A percentile compares a stretch with the other conserved stretches of the same genome.
These are phyloP conservation scores for Drosophila phalerata DNA, from an alignment of 2,888 invertebrate species.

Conservation along the genomic window DNA sequence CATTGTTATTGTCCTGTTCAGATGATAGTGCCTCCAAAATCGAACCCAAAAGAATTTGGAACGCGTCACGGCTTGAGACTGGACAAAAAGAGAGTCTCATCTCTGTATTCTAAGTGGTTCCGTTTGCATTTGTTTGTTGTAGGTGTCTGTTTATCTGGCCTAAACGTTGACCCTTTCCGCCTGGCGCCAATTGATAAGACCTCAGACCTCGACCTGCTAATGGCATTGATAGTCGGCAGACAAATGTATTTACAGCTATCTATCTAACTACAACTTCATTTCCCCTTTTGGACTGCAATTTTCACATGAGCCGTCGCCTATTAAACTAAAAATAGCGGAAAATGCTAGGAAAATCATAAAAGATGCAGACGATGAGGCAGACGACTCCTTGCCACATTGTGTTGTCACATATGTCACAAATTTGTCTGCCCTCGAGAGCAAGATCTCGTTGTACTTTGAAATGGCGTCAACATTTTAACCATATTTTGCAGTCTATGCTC, in stretches of 20 bases:
- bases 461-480: conserved; percentile 65
- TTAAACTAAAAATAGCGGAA: conserved; percentile 65
- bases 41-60: conserved; percentile 39
- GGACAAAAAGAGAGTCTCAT: background rate
- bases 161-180: conserved; percentile 59
- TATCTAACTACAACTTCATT: conserved; percentile 63
- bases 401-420: conserved; percentile 55
- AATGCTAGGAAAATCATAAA: conserved; percentile 63
- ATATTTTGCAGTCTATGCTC: conserved; percentile 31
- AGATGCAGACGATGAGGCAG: conserved; percentile 36
- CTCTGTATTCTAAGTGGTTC: conserved; percentile 56
- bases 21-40: conserved; percentile 46
- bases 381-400: conserved; percentile 45
- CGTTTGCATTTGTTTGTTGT: conserved; percentile 45
- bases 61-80: conserved; percentile 39
- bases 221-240: conserved; percentile 41
- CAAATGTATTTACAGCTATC: conserved; percentile 32
- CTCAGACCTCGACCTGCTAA: conserved; percentile 46
- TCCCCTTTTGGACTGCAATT: conserved; percentile 58
- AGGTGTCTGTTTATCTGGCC: conserved; percentile 48
- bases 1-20: conserved; percentile 75
- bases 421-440: conserved; percentile 33
- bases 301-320: conserved; percentile 50
- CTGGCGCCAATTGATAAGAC: conserved; percentile 71
- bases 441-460: conserved; percentile 30